phyloP scores from a whole-genome alignment of 64 coral and sea anemone genomes.

The Stichodactyla mertensii region DNA sequence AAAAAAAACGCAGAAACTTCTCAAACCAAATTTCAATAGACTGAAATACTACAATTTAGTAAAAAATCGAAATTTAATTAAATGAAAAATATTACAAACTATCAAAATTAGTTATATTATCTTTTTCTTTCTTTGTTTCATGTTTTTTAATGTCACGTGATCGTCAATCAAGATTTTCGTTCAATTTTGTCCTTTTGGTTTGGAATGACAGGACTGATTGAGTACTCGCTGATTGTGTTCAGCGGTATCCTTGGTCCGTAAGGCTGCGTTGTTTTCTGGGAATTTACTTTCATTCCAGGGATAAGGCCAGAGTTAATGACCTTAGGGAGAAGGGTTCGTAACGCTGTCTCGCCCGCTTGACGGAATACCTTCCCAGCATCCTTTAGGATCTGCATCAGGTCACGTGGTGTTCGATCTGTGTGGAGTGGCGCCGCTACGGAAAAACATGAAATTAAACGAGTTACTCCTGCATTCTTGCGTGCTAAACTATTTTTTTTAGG shows the following conservation, averaged over 20 bases:
- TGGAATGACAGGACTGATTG: constrained; percentile 76
- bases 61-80: not conserved
- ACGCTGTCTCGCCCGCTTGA: constrained; percentile 48
- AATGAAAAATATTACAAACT: not conserved
- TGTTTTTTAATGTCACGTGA: not conserved
- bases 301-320: constrained; percentile 73
- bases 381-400: constrained; percentile 77
- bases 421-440: not conserved
- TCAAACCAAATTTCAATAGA: too few relatives aligned
- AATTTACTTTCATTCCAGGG: constrained; percentile 56
- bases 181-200: constrained; percentile 47
- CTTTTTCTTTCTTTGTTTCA: not conserved
- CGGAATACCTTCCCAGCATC: constrained; percentile 61
- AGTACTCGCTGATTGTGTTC: constrained; percentile 82
- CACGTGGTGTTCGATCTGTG: constrained; percentile 45
- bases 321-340: constrained; percentile 47
- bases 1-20: too few relatives aligned
- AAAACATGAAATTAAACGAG: not conserved
- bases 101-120: not conserved
- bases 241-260: constrained; percentile 88
- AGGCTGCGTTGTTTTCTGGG: constrained; percentile 66
- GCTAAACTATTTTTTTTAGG: too few relatives aligned
- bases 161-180: not conserved
- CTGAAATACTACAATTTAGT: not conserved
- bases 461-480: not conserved